These are phyloP conservation scores for Anticlea derivata DNA, from an alignment of 2,888 invertebrate species.

Conservation along the genomic window DNA sequence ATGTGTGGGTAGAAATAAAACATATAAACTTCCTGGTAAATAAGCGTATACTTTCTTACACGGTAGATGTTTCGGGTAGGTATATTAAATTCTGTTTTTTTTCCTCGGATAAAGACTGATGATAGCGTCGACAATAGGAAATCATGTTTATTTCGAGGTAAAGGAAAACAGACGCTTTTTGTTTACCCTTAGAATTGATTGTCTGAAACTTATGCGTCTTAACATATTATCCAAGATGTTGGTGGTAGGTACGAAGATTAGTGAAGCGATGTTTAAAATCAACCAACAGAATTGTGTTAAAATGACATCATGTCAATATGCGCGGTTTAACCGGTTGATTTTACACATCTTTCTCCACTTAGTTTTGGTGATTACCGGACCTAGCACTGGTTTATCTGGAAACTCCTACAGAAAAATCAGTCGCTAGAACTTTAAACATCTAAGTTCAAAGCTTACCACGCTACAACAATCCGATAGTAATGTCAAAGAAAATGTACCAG, in stretches of 20 bases:
- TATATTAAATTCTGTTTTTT: constrained; percentile 81
- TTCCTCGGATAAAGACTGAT: constrained; percentile 56
- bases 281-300: too few species aligned
- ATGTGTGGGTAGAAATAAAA: constrained; percentile 65
- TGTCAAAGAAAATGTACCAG: too few species aligned
- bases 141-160: constrained; percentile 58
- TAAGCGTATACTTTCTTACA: constrained; percentile 77
- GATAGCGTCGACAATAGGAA: constrained; percentile 65
- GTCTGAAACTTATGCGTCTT: not conserved
- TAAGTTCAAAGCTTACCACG: not conserved
- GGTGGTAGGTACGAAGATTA: not conserved
- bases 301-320: too few species aligned
- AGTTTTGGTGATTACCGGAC: too few species aligned
- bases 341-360: too few species aligned
- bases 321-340: too few species aligned
- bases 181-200: constrained; percentile 27
- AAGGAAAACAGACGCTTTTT: constrained; percentile 58
- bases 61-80: constrained; percentile 67
- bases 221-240: not conserved
- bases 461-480: too few species aligned
- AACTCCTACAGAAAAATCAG: too few species aligned
- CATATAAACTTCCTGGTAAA: constrained; percentile 81
- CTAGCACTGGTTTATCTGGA: too few species aligned
- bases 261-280: too few species aligned
- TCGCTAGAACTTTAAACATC: too few species aligned